Evolutionary conservation across 2,888 invertebrate species (phyloP).

Genomic region (Torymus aiolomorphi): DNA sequence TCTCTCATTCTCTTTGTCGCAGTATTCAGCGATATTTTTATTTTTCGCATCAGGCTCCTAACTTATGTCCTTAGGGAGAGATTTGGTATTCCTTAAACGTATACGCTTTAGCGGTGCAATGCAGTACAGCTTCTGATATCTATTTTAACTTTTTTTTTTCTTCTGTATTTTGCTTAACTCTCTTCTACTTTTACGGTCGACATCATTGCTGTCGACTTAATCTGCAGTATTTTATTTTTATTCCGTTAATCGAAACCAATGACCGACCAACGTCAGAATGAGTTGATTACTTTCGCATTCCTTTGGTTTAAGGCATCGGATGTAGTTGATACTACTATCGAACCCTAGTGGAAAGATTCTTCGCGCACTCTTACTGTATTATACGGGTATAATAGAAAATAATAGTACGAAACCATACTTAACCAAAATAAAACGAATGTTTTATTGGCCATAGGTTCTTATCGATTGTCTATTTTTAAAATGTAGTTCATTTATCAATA

Average conservation of each 20-base stretch:
- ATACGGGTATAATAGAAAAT: background rate
- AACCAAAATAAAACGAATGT: too few relatives aligned
- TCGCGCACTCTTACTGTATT: slow-evolving; percentile 24
- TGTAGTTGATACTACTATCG: slow-evolving; percentile 47
- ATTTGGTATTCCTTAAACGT: slow-evolving; percentile 60
- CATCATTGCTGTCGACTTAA: background rate
- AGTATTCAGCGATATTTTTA: slow-evolving; percentile 66
- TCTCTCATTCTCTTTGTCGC: slow-evolving; percentile 44
- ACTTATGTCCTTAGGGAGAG: slow-evolving; percentile 63
- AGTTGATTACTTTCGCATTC: slow-evolving; percentile 55
- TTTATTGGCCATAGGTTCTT: too few relatives aligned
- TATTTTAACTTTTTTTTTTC: slow-evolving; percentile 35
- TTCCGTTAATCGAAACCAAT: slow-evolving; percentile 39
- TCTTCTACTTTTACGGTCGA: slow-evolving; percentile 22
- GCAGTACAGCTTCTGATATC: slow-evolving; percentile 42
- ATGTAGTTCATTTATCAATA: too few relatives aligned
- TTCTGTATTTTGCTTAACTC: slow-evolving; percentile 28
- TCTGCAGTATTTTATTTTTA: slow-evolving; percentile 17
- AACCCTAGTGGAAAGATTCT: slow-evolving; percentile 57
- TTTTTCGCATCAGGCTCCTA: slow-evolving; percentile 65
- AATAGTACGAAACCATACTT: too few relatives aligned
- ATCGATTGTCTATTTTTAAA: too few relatives aligned
- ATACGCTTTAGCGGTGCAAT: slow-evolving; percentile 58
- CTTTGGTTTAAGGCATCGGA: slow-evolving; percentile 58
- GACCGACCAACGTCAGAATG: slow-evolving; percentile 46